Percentiles rank a stretch among this genome's conserved stretches.
phyloP scores from a whole-genome alignment of 2,113 vertebrate species.

The Cynopterus brachyotis region DNA sequence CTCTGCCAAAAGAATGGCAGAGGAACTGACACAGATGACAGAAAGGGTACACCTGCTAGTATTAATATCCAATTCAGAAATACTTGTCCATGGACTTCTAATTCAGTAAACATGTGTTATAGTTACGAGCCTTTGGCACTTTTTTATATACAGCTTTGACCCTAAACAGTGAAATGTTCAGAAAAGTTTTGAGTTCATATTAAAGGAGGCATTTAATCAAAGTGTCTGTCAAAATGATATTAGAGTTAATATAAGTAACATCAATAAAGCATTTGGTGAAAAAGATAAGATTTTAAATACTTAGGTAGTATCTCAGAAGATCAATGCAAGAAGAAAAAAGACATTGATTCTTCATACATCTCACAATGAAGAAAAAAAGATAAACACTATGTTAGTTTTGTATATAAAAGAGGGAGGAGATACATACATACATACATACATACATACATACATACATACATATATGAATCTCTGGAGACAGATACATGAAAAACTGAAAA shows the following conservation, averaged over 20 bases:
- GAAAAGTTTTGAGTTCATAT: not conserved
- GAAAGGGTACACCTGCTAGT: not conserved
- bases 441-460: not conserved
- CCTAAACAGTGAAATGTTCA: not conserved
- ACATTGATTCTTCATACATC: not conserved
- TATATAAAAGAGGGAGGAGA: not conserved
- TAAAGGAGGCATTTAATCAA: constrained; percentile 31
- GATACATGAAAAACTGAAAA: not conserved
- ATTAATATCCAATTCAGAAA: not conserved
- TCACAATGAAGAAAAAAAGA: not conserved
- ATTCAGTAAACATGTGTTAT: not conserved
- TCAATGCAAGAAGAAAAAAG: not conserved
- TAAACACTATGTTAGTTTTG: not conserved
- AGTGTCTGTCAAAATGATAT: not conserved
- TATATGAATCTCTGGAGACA: not conserved
- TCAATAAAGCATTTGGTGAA: not conserved
- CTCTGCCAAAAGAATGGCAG: not conserved
- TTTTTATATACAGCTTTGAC: not conserved
- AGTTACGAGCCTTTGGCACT: not conserved
- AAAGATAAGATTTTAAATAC: constrained; percentile 27
- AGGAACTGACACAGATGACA: not conserved
- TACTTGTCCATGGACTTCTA: not conserved
- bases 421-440: not conserved
- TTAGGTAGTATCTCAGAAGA: not conserved
- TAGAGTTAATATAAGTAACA: not conserved